Evolutionary conservation across 2,797 vertebrate genomes (phyloP).

Genomic region (Channa striata): DNA sequence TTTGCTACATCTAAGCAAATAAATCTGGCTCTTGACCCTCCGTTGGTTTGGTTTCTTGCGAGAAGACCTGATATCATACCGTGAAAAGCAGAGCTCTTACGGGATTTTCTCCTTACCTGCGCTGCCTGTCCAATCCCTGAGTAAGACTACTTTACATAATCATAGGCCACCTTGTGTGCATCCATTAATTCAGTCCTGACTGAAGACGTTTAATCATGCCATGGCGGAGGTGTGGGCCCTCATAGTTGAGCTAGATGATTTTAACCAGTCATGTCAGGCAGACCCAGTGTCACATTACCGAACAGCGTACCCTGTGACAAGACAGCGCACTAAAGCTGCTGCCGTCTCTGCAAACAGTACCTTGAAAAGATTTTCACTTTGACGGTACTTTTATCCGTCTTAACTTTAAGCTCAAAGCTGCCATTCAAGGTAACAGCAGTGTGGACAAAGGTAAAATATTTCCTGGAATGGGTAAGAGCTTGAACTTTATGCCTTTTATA

Average conservation of each 20-base stretch:
- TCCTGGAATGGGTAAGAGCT: constrained; percentile 46
- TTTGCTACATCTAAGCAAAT: constrained; percentile 44
- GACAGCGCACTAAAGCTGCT: constrained; percentile 32
- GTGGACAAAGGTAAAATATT: constrained; percentile 58
- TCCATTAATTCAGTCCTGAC: constrained; percentile 78
- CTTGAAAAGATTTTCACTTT: constrained; percentile 40
- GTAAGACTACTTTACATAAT: constrained; percentile 78
- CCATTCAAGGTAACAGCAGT: constrained; percentile 43
- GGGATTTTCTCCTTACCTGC: constrained; percentile 58
- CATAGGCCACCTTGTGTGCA: constrained; percentile 71
- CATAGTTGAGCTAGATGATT: constrained; percentile 54
- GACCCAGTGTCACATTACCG: constrained; percentile 50
- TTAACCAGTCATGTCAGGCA: constrained; percentile 63
- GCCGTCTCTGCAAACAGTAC: constrained; percentile 13
- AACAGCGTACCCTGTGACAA: constrained; percentile 36
- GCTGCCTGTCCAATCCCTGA: constrained; percentile 48
- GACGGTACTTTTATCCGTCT: constrained; percentile 36
- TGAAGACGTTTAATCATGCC: constrained; percentile 74
- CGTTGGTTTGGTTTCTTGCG: constrained; percentile 26
- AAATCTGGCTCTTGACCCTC: neutral
- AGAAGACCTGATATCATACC: constrained; percentile 45
- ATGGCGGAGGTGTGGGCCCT: constrained; percentile 56
- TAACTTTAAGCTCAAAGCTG: constrained; percentile 47
- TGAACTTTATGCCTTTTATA: constrained; percentile 41
- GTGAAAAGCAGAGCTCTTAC: constrained; percentile 50